Base-by-base conservation (phyloP, 2,113 vertebrate genomes). In the Murina feae region DNA sequence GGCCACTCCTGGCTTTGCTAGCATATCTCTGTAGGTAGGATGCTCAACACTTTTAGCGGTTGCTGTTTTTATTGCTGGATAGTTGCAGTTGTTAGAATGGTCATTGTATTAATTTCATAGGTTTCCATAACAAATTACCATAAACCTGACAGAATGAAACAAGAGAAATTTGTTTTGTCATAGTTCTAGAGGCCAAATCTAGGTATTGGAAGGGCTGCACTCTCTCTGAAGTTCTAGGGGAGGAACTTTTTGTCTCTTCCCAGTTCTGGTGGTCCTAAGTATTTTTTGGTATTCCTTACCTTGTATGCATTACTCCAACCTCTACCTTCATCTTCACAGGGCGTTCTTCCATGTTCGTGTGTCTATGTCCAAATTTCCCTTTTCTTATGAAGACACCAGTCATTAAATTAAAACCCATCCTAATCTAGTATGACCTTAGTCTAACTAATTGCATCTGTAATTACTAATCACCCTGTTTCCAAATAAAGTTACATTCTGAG, bases 401-500 rank as follows among this genome's bases (percentile, higher is more conserved):
- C n/a, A 3, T 5, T 82, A 63, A 53, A 63, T 23, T 12, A 35
- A 76, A 82, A 80, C 16, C 65, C 47, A 44, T 44, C 32, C 2
- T 18, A 21, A 42, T 79, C 25, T 9, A 69, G 20, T 28, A 8
- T 28, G 89, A 25, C 39, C 28, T 9, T 44, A 44, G 68, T 14
- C 14, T 53, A 44, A 84, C 21, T 51, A 42, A 8, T 63, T 35
- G 25, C 10, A 7, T 78, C 86, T 68, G 72, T 28, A 88, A 37
- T 55, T 20, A 49, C 63, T 60, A 28, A 63, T 84, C 32, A 49
- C 35, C 14, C 71, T 63, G 10, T 89, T 92, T 79, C 80, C 65
- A 92, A 65, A 58, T 49, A 86, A 85, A 92, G 37, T 47, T 35
- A 66, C 37, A 21, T 79, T 74, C 65, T 86, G 94, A 74, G 55